Conservation (phyloP, 1,140 invertebrate species). For the Phocides pigmalion region DNA sequence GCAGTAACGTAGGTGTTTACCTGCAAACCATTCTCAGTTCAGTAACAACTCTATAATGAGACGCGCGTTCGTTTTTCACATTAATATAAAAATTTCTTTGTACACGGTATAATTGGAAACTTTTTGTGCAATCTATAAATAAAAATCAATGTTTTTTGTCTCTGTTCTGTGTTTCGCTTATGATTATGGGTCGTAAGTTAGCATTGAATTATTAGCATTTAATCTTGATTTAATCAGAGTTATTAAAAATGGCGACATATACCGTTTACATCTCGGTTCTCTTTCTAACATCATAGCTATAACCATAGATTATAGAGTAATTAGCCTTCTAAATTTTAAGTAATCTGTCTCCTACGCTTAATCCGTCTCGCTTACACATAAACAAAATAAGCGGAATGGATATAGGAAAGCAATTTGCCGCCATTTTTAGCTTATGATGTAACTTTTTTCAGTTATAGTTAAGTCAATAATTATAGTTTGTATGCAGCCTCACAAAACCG, state of each 20-base stretch:
- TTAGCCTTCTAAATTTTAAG: background rate
- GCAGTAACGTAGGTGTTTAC: conserved; percentile 21
- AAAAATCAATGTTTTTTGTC: conserved; percentile 7
- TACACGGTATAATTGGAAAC: conserved; percentile 1
- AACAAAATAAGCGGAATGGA: background rate
- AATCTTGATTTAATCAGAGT: background rate
- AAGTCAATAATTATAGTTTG: conserved; percentile 12
- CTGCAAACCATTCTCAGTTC: conserved; percentile 13
- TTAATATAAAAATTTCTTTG: background rate
- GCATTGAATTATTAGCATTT: too few relatives aligned
- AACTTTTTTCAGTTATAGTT: background rate
- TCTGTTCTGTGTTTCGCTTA: conserved; percentile 10
- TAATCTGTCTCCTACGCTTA: background rate
- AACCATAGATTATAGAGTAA: too few relatives aligned
- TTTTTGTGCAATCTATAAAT: conserved; percentile 1
- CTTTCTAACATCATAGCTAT: background rate
- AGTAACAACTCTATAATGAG: conserved; percentile 2
- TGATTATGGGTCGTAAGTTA: conserved; percentile 27
- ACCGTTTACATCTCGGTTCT: background rate
- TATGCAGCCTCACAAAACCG: conserved; percentile 7
- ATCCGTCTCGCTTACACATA: background rate
- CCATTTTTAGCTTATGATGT: conserved; percentile 19
- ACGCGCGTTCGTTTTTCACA: conserved; percentile 5
- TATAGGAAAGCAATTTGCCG: conserved; percentile 6
- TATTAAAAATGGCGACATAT: conserved; percentile 15